A percentile compares a stretch with the other conserved stretches of the same genome.
Evolutionary conservation across 2,797 vertebrate species (phyloP).

Genomic region (Lateolabrax maculatus): DNA sequence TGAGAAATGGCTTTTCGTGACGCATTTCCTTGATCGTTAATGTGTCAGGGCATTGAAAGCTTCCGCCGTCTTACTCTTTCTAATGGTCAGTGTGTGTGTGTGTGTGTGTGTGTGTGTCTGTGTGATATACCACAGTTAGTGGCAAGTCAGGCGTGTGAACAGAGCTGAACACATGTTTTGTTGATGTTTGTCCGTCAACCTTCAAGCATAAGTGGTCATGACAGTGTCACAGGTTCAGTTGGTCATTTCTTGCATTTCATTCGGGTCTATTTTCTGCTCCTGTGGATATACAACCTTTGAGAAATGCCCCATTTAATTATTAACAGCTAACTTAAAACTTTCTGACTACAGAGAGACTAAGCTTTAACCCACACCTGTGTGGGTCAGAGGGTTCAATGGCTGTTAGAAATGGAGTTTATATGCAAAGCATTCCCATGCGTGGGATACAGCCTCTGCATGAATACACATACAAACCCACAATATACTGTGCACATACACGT

Average conservation of each 20-base stretch:
- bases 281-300: no score
- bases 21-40: conserved; percentile 27
- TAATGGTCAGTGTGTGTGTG: conserved; percentile 32
- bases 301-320: no score
- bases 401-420: not conserved
- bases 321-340: not conserved
- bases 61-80: conserved; percentile 21
- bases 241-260: conserved; percentile 2
- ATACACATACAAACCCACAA: not conserved
- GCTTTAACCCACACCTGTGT: not conserved
- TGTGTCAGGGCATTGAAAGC: conserved; percentile 36
- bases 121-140: conserved; percentile 2
- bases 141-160: not conserved
- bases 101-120: not conserved
- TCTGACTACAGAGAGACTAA: not conserved
- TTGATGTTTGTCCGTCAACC: no score
- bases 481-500: not conserved
- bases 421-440: not conserved
- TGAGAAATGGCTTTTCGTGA: conserved; percentile 36
- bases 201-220: no score
- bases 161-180: not conserved
- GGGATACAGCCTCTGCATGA: not conserved
- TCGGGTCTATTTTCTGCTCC: conserved; percentile 1
- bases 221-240: no score
- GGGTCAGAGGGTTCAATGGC: not conserved